Evolutionary conservation across 2,888 invertebrate genomes (phyloP), one percentile per base, ranked within the genome.

Genomic region (Panzeria rudis): DNA sequence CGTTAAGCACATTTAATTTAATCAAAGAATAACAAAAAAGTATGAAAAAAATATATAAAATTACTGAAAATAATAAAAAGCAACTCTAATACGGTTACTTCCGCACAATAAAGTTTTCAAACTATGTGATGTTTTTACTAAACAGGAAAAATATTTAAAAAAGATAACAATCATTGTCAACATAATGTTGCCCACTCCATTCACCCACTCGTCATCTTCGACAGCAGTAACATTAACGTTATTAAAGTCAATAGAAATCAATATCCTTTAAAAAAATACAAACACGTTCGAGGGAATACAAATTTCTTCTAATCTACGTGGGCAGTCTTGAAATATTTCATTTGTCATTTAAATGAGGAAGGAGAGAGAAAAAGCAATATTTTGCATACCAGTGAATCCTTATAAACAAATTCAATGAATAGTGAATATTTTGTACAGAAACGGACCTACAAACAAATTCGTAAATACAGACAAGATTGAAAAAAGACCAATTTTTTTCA

Each of bases 11-110:
- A 71, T 83, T 64, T 56, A 69, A 79, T 83, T 83, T 64, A 79
- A 83, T 83, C 47, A 69, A 56, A 56, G 32, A 11, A 50, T 25
- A 56, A 44, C 20, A 72, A 13, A 35, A 72, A n/a, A 11, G 50
- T 50, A 47, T 25, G 11, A 56, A 13, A 56, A 41, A 54, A 50
- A 52, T n/a, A 20, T 50, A 47, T 13, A 81, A 69, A 69, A 59
- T 59, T 44, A 13, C 25, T 44, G 32, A 71, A 7, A 66, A 75
- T 15, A 66, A 62, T 38, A 68, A 64, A 62, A 56, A 59, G 23
- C 61, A 76, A 79, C 17, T 41, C 72, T 83, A 76, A 84, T 76
- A 72, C 66, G 41, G 56, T 80, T 76, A 76, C 52, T 84, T 76
- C 64, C 76, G 44, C 84, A 61, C 54, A 76, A 81, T 73, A 84